Conservation (phyloP, 2,113 vertebrate genomes). For the Stercorarius parasiticus region DNA sequence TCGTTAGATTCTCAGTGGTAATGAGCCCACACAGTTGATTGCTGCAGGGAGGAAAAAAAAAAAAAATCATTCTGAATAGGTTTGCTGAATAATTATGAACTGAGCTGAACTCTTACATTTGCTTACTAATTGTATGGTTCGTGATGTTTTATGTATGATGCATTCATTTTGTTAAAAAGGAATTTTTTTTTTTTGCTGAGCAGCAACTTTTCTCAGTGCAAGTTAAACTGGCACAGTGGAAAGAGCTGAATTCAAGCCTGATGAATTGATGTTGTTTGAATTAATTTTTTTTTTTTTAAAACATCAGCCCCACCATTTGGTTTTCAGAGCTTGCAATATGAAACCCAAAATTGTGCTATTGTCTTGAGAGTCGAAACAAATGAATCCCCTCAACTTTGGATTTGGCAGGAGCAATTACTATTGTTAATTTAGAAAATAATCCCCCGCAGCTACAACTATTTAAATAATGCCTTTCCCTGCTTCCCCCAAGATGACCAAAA, state of each 20-base stretch:
- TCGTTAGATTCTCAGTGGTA: conserved; percentile 48
- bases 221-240: conserved; percentile 26
- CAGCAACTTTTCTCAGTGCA: conserved; percentile 46
- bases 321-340: conserved; percentile 44
- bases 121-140: conserved; percentile 50
- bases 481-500: conserved; percentile 20
- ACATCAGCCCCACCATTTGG: not conserved
- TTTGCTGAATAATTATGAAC: conserved; percentile 68
- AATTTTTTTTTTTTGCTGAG: not conserved
- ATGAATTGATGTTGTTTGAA: conserved; percentile 41
- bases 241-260: conserved; percentile 5
- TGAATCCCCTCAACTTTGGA: conserved; percentile 25
- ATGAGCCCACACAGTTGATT: conserved; percentile 52
- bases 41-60: conserved; percentile 32
- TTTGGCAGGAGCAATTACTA: conserved; percentile 58
- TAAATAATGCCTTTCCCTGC: conserved; percentile 42
- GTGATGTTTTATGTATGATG: conserved; percentile 46
- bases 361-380: conserved; percentile 47
- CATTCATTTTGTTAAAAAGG: conserved; percentile 48
- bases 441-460: conserved; percentile 53
- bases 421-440: conserved; percentile 63
- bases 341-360: conserved; percentile 51
- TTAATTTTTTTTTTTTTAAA: not conserved
- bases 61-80: conserved; percentile 43
- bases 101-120: conserved; percentile 59